Evolutionary conservation across 2,888 invertebrate genomes (phyloP), one percentile per base, ranked within the genome.

Genomic region (Diploptera punctata): DNA sequence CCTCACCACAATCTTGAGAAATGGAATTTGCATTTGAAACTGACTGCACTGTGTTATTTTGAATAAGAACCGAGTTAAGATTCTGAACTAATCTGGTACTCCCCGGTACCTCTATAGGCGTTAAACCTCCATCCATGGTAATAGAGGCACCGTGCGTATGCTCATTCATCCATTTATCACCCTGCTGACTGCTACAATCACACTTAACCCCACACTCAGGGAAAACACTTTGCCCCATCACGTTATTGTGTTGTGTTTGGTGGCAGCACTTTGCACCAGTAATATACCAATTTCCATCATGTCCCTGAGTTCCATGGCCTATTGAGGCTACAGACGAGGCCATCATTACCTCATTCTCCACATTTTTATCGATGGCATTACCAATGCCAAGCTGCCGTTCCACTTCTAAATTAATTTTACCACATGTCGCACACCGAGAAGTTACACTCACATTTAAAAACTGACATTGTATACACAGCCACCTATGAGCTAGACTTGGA

Each of bases 391-490:
- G 44, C 33, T 70, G 73, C 13, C 18, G 69, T 2, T 67, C 73
- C 68, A 73, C 67, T 29, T 69, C 69, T 16, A 52, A 67, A 24
- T 73, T 65, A 31, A 72, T 38, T 13, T 57, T 60, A 29, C 78
- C 77, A 73, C 79, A 79, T 31, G 77, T 77, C 13, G 77, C 77
- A 74, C 80, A 80, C 26, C 69, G 71, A 13, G 74, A 65, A 10
- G 77, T 77, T n/a, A 79, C 78, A 73, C 78, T 79, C 47, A 79
- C 78, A 75, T 82, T 82, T 68, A 80, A 76, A 73, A 80, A 79
- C 31, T 77, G 78, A 75, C 82, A 81, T 19, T 76, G 75, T 57
- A 76, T 72, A 74, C 84, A 85, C 69, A 77, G 76, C 84, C 84
- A 84, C 71, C 78, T 76, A 43, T 78, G 76, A 31, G 78, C 75